Percentiles rank a stretch among this genome's conserved stretches.
Conservation (phyloP, 2,797 vertebrate genomes). For the Pteronotus mesoamericanus region DNA sequence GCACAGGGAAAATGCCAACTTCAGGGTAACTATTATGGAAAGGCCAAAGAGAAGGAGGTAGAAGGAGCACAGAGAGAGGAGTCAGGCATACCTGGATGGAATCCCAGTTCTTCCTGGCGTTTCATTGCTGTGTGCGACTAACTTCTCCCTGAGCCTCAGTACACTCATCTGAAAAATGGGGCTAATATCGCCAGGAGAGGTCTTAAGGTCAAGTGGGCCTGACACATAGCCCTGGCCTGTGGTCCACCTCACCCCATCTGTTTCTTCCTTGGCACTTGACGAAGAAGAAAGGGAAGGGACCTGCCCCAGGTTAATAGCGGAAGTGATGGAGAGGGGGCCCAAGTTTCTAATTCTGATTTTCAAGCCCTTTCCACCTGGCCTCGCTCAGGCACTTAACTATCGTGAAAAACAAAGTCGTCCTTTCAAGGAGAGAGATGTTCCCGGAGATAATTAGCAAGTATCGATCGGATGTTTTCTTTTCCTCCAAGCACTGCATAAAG, state of each 20-base stretch:
- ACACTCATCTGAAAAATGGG: neutral
- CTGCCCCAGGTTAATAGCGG: fast-evolving
- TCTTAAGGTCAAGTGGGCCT: neutral
- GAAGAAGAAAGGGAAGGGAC: neutral
- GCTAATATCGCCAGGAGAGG: neutral
- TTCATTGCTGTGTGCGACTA: fast-evolving
- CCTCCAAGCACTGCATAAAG: neutral
- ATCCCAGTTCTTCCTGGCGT: fast-evolving
- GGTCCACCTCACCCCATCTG: fast-evolving
- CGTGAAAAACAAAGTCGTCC: neutral
- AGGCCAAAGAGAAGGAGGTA: neutral
- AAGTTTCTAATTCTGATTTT: neutral
- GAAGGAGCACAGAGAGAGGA: fast-evolving
- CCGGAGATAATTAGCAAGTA: neutral
- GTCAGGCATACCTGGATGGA: fast-evolving
- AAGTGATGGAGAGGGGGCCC: fast-evolving
- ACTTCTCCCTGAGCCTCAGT: neutral
- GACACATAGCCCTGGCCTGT: fast-evolving
- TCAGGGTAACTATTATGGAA: fast-evolving
- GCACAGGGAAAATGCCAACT: neutral
- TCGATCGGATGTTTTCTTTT: neutral
- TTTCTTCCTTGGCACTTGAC: neutral
- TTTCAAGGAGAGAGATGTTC: neutral
- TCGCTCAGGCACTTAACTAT: neutral
- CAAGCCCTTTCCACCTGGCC: neutral